Conservation (phyloP, 2,888 invertebrate genomes). For the Schizotus pectinicornis region DNA sequence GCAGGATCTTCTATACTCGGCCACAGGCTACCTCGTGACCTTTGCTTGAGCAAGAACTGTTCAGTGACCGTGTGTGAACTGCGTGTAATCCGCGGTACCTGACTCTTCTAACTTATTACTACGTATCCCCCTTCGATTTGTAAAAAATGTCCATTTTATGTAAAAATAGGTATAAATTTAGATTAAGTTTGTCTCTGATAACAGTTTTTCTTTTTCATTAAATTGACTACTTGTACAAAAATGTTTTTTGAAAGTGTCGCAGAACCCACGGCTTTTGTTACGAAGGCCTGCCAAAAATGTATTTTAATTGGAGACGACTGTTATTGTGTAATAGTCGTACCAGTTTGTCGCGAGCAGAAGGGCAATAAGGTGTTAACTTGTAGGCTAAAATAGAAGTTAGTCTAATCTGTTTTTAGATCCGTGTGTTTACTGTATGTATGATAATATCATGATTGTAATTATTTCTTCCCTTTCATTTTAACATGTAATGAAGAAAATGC, state of each 20-base stretch:
- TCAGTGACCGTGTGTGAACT: slow-evolving; percentile 50
- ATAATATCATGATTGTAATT: slow-evolving; percentile 42
- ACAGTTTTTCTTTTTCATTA: slow-evolving; percentile 37
- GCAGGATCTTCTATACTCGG: slow-evolving; percentile 34
- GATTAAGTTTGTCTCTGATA: slow-evolving; percentile 55
- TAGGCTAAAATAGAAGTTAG: slow-evolving; percentile 52
- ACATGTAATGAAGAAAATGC: slow-evolving; percentile 35
- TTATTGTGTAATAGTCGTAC: slow-evolving; percentile 45
- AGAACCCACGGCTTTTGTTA: slow-evolving; percentile 34
- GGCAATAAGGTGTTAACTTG: slow-evolving; percentile 51
- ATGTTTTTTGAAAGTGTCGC: slow-evolving; percentile 36
- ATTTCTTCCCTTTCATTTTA: slow-evolving; percentile 39
- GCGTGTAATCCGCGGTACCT: slow-evolving; percentile 52
- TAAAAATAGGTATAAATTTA: slow-evolving; percentile 61
- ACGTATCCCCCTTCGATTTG: slow-evolving; percentile 59
- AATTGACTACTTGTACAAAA: slow-evolving; percentile 44
- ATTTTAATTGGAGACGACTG: slow-evolving; percentile 34
- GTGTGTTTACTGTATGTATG: slow-evolving; percentile 49
- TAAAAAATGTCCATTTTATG: slow-evolving; percentile 62
- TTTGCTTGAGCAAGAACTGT: slow-evolving; percentile 44
- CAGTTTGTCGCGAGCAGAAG: slow-evolving; percentile 42
- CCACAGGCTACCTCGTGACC: slow-evolving; percentile 52
- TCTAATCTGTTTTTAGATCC: slow-evolving; percentile 50
- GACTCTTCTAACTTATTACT: slow-evolving; percentile 56
- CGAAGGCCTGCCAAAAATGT: slow-evolving; percentile 26